phyloP scores from a whole-genome alignment of 2,797 vertebrate genomes.

The Cichlasoma orientale region DNA sequence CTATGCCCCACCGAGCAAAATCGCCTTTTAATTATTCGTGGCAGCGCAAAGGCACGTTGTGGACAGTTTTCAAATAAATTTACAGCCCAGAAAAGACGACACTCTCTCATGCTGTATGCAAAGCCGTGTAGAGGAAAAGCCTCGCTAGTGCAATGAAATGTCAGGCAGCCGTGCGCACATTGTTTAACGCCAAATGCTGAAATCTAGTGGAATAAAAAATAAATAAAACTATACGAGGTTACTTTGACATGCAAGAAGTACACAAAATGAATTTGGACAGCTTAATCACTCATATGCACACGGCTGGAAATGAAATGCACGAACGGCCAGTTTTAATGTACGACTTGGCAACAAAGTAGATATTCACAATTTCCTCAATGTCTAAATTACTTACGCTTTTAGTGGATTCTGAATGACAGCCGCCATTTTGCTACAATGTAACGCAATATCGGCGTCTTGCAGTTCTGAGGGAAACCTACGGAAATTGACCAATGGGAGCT shows the following conservation, averaged over 20 bases:
- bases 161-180: conserved; percentile 41
- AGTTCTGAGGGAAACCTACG: conserved; percentile 96
- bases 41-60: conserved; percentile 66
- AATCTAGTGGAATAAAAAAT: conserved; percentile 50
- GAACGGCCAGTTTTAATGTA: conserved; percentile 7
- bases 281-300: conserved; percentile 50
- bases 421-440: conserved; percentile 99
- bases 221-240: conserved; percentile 74
- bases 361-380: conserved; percentile 63
- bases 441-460: conserved; percentile 98
- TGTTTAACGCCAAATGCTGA: conserved; percentile 51
- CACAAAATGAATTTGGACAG: conserved; percentile 76
- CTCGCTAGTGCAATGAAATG: conserved; percentile 26
- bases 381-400: conserved; percentile 97
- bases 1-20: conserved; percentile 53
- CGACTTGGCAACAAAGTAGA: conserved; percentile 67
- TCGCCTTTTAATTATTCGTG: conserved; percentile 58
- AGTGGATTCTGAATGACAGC: conserved; percentile 99
- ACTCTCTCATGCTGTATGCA: conserved; percentile 39
- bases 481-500: conserved; percentile 83
- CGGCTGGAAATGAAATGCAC: conserved; percentile 50
- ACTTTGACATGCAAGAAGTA: conserved; percentile 81
- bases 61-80: conserved; percentile 73
- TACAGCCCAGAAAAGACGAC: conserved; percentile 63
- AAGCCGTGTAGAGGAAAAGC: conserved; percentile 31